These are phyloP conservation scores for Apodemus speciosus DNA, from an alignment of 2,113 vertebrate genomes.

Conservation along the genomic window DNA sequence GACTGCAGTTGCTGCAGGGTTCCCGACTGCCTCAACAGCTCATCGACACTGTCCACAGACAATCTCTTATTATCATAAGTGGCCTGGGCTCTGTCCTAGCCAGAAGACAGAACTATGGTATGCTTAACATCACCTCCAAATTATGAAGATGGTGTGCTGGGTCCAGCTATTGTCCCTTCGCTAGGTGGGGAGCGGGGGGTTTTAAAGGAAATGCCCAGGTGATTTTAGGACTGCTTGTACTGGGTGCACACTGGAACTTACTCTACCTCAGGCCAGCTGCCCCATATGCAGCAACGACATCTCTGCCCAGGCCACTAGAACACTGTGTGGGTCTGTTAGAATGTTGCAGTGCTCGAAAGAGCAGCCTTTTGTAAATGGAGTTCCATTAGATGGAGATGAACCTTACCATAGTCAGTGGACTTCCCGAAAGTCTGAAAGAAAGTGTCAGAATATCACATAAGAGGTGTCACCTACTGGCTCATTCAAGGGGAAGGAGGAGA, in stretches of 20 bases:
- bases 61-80: conserved; percentile 96
- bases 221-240: conserved; percentile 97
- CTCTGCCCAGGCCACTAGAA: conserved; percentile 96
- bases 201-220: conserved; percentile 98
- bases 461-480: conserved; percentile 93
- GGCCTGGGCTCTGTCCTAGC: conserved; percentile 95
- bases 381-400: conserved; percentile 92
- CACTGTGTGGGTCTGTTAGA: conserved; percentile 96
- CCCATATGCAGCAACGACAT: conserved; percentile 98
- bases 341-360: conserved; percentile 97
- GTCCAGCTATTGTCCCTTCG: conserved; percentile 94
- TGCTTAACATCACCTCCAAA: conserved; percentile 96
- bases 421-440: conserved; percentile 92
- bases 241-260: conserved; percentile 95
- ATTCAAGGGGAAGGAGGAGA: conserved; percentile 93
- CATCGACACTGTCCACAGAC: neutral
- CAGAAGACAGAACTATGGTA: conserved; percentile 96
- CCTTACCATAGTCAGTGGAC: conserved; percentile 98
- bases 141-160: conserved; percentile 94
- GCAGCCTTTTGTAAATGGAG: conserved; percentile 95
- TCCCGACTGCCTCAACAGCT: conserved; percentile 87
- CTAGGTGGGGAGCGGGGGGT: conserved; percentile 96
- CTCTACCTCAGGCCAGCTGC: conserved; percentile 97
- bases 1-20: conserved; percentile 95
- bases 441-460: conserved; percentile 93